Conservation (phyloP, 2,888 invertebrate genomes). For the Venusia cambrica region DNA sequence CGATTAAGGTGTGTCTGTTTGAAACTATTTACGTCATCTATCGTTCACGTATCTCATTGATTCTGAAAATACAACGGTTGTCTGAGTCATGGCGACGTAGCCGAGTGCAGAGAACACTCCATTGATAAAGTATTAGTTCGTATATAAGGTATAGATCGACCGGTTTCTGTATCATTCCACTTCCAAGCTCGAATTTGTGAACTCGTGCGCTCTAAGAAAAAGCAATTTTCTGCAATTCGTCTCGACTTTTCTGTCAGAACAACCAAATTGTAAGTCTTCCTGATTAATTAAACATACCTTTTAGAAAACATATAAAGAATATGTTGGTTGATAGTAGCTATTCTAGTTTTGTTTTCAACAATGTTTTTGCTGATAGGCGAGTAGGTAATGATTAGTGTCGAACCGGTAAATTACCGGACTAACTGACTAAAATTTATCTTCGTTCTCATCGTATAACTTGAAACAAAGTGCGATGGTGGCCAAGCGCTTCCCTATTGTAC, state of each 20-base stretch:
- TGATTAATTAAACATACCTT: no score
- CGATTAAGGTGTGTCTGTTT: constrained; percentile 26
- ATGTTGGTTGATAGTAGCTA: no score
- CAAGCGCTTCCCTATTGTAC: no score
- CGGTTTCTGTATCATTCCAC: constrained; percentile 22
- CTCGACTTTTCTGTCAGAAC: no score
- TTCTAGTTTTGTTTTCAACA: no score
- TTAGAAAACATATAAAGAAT: no score
- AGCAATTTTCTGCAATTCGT: constrained; percentile 6
- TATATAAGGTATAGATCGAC: constrained; percentile 20
- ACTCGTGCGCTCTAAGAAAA: constrained; percentile 17
- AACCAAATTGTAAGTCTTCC: constrained; percentile 16
- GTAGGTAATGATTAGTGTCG: no score
- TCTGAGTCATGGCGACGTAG: constrained; percentile 27
- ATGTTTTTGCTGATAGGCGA: no score
- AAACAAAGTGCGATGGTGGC: no score
- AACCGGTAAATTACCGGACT: no score
- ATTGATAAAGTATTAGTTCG: constrained; percentile 22
- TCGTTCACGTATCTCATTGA: constrained; percentile 15
- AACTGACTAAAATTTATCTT: no score
- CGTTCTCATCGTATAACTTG: no score
- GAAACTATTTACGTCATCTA: constrained; percentile 13
- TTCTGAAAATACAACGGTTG: constrained; percentile 20
- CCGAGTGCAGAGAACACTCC: constrained; percentile 9
- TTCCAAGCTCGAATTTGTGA: constrained; percentile 14